Base-by-base conservation (phyloP, 2,888 invertebrate genomes). In the Omphaloscelis lunosa region DNA sequence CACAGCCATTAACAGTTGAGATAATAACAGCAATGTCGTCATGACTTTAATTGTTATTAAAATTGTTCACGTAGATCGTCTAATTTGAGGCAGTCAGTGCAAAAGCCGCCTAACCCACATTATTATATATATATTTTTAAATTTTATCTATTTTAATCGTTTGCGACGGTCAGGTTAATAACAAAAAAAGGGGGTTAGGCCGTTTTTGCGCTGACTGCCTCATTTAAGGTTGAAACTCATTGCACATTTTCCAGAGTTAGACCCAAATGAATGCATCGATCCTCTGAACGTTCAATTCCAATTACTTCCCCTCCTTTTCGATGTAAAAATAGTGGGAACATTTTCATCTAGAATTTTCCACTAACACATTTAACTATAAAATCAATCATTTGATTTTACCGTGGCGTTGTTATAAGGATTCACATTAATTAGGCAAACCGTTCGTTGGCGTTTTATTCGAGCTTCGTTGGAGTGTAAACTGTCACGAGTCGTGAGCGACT, bases 341-440 rank as follows among this genome's bases (percentile, higher is more conserved):
- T 74, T 84, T 69, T 62, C 83, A 69, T 48, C 59, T 56, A 75
- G 61, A 88, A 86, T 68, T 73, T 77, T 75, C 79, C 41, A 63
- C 75, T 51, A 73, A 82, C 77, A 79, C 71, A 72, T 88, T 89
- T 86, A 85, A 85, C 83, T 81, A 77, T 53, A 86, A 82, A 88
- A 89, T 83, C 86, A 81, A 82, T 88, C 80, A 76, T 77, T 80
- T 72, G 69, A 76, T 80, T 83, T 74, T 68, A 72, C 72, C 72
- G 73, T 56, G 71, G 66, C 72, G 77, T 79, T 76, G 77, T 75
- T 82, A 78, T 88, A 89, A 83, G 89, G 89, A 86, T 88, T 88
- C 88, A 77, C 78, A 77, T 86, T 88, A 88, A 88, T 88, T 89
- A 86, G 76, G 75, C 63, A 79, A 87, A 82, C 79, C 63, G 78